Percentiles rank a stretch among this genome's conserved stretches.
These are phyloP conservation scores for Sebastes itinus DNA, from an alignment of 2,797 vertebrate species.

Conservation along the genomic window DNA sequence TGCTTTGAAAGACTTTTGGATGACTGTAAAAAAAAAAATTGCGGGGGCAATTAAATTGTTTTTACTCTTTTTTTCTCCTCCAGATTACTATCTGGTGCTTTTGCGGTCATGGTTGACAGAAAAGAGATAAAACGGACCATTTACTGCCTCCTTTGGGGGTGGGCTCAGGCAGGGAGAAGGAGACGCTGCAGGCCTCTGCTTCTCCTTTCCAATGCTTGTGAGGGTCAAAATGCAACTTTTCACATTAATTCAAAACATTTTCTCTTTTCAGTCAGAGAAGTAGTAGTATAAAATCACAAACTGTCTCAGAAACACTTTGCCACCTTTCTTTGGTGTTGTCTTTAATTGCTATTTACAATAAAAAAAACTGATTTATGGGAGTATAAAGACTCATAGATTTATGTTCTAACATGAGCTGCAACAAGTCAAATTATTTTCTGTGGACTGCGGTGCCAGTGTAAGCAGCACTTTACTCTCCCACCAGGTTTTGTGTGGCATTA, in stretches of 20 bases:
- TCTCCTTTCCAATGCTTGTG: background rate
- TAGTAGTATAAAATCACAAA: background rate
- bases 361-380: background rate
- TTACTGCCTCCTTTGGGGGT: conserved; percentile 74
- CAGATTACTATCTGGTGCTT: conserved; percentile 76
- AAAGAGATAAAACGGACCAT: conserved; percentile 82
- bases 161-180: conserved; percentile 37
- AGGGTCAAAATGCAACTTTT: conserved; percentile 1
- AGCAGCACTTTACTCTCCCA: conserved; percentile 15
- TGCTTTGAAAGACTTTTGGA: conserved; percentile 80
- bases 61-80: conserved; percentile 43
- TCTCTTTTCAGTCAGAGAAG: background rate
- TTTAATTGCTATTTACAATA: conserved; percentile 37
- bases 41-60: conserved; percentile 84
- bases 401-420: conserved; percentile 47
- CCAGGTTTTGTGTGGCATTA: conserved; percentile 43
- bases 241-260: background rate
- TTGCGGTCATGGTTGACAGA: conserved; percentile 80
- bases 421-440: conserved; percentile 42
- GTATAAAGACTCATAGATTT: conserved; percentile 23
- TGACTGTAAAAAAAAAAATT: conserved; percentile 76
- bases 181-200: conserved; percentile 26
- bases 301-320: background rate
- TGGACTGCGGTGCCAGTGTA: conserved; percentile 18
- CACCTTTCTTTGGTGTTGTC: conserved; percentile 12